phyloP scores from a whole-genome alignment of 1,140 invertebrate species.

The Drosophila paulistorum region DNA sequence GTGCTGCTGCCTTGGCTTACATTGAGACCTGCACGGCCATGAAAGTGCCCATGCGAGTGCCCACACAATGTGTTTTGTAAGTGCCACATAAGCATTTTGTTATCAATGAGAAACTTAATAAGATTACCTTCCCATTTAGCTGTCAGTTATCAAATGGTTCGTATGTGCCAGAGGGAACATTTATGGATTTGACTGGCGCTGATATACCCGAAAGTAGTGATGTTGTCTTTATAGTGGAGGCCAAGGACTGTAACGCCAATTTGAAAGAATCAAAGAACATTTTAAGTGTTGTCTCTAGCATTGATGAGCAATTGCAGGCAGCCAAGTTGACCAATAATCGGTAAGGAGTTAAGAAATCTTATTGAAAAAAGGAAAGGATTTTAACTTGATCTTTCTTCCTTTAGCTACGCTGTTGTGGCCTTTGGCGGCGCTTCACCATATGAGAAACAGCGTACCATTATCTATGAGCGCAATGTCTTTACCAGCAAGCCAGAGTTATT shows the following conservation, averaged over 20 bases:
- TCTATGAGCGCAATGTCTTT: conserved; percentile 88
- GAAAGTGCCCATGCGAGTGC: conserved; percentile 90
- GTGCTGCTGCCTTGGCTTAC: conserved; percentile 90
- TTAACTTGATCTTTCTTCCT: conserved; percentile 22
- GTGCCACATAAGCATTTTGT: conserved; percentile 42
- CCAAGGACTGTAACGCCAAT: conserved; percentile 91
- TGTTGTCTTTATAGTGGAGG: conserved; percentile 94
- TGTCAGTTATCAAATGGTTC: conserved; percentile 87
- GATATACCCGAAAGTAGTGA: conserved; percentile 88
- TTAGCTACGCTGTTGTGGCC: conserved; percentile 90
- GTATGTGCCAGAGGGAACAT: conserved; percentile 88
- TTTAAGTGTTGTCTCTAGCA: conserved; percentile 86
- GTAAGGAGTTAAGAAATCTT: conserved; percentile 70
- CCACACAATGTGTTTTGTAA: conserved; percentile 90
- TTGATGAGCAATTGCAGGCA: conserved; percentile 88
- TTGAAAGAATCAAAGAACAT: conserved; percentile 87
- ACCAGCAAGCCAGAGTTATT: conserved; percentile 84
- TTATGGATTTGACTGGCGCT: conserved; percentile 84
- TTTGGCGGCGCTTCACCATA: conserved; percentile 91
- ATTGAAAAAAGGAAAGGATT: no score
- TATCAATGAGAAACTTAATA: not conserved
- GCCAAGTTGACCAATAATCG: conserved; percentile 87
- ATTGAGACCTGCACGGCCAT: conserved; percentile 89
- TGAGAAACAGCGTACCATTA: conserved; percentile 87
- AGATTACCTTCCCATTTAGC: conserved; percentile 72